Conservation (phyloP, 2,888 invertebrate genomes). For the Mamestra brassicae region DNA sequence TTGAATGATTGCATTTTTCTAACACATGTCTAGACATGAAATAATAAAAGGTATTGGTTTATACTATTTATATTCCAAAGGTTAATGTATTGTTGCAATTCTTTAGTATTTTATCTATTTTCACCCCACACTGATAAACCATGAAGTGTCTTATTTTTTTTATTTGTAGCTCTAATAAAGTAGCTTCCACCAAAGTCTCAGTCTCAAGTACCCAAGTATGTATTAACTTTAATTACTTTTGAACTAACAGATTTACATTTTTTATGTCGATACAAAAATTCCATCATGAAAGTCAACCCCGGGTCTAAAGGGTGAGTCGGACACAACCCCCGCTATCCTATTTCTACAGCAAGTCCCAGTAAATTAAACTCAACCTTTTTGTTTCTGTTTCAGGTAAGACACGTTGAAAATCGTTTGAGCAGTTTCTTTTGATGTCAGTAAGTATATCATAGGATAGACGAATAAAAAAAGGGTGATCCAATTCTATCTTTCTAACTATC, state of each 20-base stretch:
- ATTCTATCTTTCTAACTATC: neutral
- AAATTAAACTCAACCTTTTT: conserved; percentile 64
- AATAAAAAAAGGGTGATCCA: conserved; percentile 3
- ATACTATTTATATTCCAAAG: neutral
- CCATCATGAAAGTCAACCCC: conserved; percentile 30
- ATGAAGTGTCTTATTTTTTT: neutral
- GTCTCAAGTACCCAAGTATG: neutral
- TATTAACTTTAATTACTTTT: conserved; percentile 4
- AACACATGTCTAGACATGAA: conserved; percentile 7
- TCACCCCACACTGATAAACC: neutral
- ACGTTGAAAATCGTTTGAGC: conserved; percentile 46
- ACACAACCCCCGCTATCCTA: conserved; percentile 40
- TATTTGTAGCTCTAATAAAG: neutral
- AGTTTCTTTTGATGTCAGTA: conserved; percentile 47
- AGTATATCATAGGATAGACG: conserved; percentile 46
- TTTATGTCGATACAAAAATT: conserved; percentile 26
- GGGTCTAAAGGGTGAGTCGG: conserved; percentile 11
- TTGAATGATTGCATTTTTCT: conserved; percentile 20
- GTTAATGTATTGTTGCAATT: neutral
- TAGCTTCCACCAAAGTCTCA: neutral
- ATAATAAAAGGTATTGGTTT: neutral
- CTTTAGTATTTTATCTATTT: neutral
- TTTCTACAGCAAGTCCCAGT: conserved; percentile 50
- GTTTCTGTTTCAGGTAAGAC: conserved; percentile 73
- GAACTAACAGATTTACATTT: conserved; percentile 17